Percentiles rank a stretch among this genome's conserved stretches.
These are phyloP conservation scores for Mycalesis mineus DNA, from an alignment of 2,888 invertebrate genomes.

Conservation along the genomic window DNA sequence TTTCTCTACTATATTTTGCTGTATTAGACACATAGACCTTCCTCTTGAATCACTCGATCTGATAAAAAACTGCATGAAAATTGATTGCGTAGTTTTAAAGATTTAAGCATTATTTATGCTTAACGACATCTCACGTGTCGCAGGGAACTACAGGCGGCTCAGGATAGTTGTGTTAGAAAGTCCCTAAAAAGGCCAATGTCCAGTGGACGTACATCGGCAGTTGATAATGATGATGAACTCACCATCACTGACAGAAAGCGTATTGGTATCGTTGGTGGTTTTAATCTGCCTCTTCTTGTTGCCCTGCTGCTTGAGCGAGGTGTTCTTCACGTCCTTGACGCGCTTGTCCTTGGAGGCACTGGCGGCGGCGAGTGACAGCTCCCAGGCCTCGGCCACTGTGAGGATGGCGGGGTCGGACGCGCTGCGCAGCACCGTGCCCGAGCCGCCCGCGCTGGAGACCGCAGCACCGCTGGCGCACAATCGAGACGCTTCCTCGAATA, in stretches of 20 bases:
- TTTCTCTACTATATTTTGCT: too few species aligned
- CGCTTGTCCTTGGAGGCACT: constrained; percentile 93
- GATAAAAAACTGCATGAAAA: too few species aligned
- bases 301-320: constrained; percentile 63
- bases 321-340: constrained; percentile 88
- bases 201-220: too few species aligned
- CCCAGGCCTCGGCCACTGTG: constrained; percentile 87
- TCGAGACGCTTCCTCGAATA: constrained; percentile 52
- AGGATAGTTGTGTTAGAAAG: too few species aligned
- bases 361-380: constrained; percentile 89
- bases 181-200: background rate
- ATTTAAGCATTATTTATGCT: too few species aligned
- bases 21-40: too few species aligned
- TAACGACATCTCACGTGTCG: too few species aligned
- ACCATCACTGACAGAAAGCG: constrained; percentile 54
- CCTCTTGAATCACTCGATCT: too few species aligned
- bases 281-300: constrained; percentile 60
- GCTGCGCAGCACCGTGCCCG: constrained; percentile 74
- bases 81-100: too few species aligned
- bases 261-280: constrained; percentile 42
- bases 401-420: constrained; percentile 89
- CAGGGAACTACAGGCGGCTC: too few species aligned
- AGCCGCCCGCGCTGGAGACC: constrained; percentile 75
- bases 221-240: too few species aligned
- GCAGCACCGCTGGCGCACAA: constrained; percentile 33